Conservation (phyloP, 2,113 vertebrate species). For the Coracopsis vasa region DNA sequence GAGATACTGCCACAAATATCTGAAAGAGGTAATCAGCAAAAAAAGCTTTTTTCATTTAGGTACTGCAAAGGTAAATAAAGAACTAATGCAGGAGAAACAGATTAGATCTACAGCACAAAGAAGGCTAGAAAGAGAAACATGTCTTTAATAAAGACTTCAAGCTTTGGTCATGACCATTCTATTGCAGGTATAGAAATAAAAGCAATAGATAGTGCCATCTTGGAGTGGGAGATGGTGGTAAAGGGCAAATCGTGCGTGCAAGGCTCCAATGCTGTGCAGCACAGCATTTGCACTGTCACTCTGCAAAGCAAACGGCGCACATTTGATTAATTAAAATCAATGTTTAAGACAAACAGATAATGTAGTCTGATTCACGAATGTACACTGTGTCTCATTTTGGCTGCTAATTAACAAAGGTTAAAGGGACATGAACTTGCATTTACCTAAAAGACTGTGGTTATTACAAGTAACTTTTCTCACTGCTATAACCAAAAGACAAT, state of each 20-base stretch:
- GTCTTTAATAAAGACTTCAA: not conserved
- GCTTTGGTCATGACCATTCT: not conserved
- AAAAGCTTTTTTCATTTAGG: not conserved
- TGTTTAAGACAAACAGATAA: not conserved
- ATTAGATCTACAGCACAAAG: not conserved
- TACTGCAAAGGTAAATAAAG: not conserved
- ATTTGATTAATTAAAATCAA: not conserved
- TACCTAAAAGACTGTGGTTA: not conserved
- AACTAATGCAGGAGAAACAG: not conserved
- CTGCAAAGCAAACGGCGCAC: not conserved
- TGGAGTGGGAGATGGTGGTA: not conserved
- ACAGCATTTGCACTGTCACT: not conserved
- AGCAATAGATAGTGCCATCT: not conserved
- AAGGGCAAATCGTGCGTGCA: accelerated
- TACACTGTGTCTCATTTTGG: not conserved
- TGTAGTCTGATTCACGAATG: not conserved
- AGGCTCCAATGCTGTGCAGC: not conserved
- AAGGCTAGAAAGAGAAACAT: not conserved
- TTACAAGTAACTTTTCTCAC: not conserved
- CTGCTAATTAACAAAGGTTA: not conserved
- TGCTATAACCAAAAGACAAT: not conserved
- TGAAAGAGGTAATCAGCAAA: not conserved
- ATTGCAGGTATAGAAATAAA: not conserved
- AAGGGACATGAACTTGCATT: not conserved
- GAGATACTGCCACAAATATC: not conserved